Conservation (phyloP, 2,888 invertebrate species). For the Eurois occulta region DNA sequence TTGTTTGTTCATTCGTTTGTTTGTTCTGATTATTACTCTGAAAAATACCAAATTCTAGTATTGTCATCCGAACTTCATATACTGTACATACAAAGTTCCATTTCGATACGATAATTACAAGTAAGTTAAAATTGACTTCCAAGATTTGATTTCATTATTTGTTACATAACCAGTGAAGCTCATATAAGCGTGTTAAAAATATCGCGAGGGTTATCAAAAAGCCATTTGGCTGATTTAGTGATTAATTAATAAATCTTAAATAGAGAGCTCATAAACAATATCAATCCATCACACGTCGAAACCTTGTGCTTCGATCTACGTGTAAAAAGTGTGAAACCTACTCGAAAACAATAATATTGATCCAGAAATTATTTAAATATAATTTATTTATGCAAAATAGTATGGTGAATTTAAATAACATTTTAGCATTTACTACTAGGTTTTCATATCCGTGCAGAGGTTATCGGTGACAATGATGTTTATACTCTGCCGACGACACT, state of each 20-base stretch:
- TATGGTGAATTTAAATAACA: constrained; percentile 74
- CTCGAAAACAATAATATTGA: background rate
- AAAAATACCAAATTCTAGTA: background rate
- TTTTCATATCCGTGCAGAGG: constrained; percentile 70
- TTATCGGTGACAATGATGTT: constrained; percentile 71
- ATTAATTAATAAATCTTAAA: constrained; percentile 11
- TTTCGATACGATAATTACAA: background rate
- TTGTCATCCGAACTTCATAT: no score
- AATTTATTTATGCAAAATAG: constrained; percentile 14
- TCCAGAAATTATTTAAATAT: background rate
- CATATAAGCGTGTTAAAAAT: background rate
- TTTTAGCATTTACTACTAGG: constrained; percentile 79
- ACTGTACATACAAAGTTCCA: background rate
- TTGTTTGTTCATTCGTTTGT: no score
- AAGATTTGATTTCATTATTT: background rate
- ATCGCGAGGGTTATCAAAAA: background rate
- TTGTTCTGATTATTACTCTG: no score
- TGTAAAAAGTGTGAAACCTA: background rate
- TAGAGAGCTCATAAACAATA: constrained; percentile 8
- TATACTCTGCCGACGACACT: constrained; percentile 68
- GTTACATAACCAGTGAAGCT: background rate
- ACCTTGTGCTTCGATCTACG: background rate
- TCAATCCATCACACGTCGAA: background rate
- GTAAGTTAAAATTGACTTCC: background rate
- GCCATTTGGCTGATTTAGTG: background rate